A percentile compares a stretch with the other conserved stretches of the same genome.
These are phyloP conservation scores for Nothobranchius furzeri DNA, from an alignment of 2,113 vertebrate genomes.

Conservation along the genomic window DNA sequence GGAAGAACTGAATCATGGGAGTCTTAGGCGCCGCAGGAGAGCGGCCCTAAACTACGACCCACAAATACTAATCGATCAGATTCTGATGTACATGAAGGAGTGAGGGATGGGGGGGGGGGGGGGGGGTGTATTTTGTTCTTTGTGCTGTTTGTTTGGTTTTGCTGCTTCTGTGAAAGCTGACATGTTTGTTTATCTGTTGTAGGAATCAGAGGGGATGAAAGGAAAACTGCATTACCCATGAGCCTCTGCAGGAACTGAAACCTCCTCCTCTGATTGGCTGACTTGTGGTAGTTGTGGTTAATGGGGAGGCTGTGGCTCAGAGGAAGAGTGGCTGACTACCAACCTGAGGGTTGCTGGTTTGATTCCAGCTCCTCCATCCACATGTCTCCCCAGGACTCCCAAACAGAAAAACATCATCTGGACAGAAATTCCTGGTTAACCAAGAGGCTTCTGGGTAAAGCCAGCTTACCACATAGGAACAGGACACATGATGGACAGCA, in stretches of 20 bases:
- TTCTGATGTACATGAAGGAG: constrained; percentile 74
- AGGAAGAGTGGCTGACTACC: too few relatives aligned
- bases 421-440: neutral
- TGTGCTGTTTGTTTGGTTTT: constrained; percentile 10
- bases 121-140: constrained; percentile 3
- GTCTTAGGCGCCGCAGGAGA: constrained; percentile 64
- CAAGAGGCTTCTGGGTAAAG: constrained; percentile 5
- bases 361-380: too few relatives aligned
- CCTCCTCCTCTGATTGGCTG: constrained; percentile 12
- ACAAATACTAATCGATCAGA: constrained; percentile 70
- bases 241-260: constrained; percentile 7
- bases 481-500: neutral
- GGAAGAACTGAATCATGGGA: constrained; percentile 55
- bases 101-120: constrained; percentile 19
- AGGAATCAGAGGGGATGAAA: constrained; percentile 1
- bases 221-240: constrained; percentile 27
- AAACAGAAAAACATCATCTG: too few relatives aligned
- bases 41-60: constrained; percentile 67
- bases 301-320: too few relatives aligned
- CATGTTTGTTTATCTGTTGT: constrained; percentile 12
- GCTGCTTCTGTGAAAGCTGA: constrained; percentile 49
- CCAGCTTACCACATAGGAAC: constrained; percentile 1
- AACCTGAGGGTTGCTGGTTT: too few relatives aligned
- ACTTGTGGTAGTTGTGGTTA: constrained; percentile 15
- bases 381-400: too few relatives aligned